Percentiles rank a stretch among this genome's conserved stretches.
Evolutionary conservation across 2,797 vertebrate genomes (phyloP).

Genomic region (Brotula barbata): DNA sequence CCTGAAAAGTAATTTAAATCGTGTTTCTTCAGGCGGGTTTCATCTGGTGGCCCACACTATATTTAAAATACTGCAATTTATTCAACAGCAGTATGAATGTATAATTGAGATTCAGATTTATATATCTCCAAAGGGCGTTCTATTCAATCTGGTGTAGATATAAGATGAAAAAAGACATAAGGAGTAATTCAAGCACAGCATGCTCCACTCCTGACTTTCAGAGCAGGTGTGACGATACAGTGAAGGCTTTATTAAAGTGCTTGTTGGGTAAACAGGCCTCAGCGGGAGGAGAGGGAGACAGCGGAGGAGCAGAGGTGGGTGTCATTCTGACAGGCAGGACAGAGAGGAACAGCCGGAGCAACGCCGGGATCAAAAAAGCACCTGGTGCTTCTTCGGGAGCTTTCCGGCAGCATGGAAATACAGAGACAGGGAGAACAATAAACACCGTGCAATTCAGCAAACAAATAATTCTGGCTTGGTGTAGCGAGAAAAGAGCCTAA

Average conservation of each 20-base stretch:
- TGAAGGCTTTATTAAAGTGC: slow-evolving; percentile 56
- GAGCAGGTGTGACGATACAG: slow-evolving; percentile 52
- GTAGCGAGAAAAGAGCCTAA: slow-evolving; percentile 42
- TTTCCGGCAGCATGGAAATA: slow-evolving; percentile 41
- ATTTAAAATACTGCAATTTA: slow-evolving; percentile 28
- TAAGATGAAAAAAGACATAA: slow-evolving; percentile 14
- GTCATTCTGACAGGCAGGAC: slow-evolving; percentile 58
- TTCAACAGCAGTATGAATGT: slow-evolving; percentile 32
- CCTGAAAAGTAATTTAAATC: neutral
- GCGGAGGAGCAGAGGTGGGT: slow-evolving; percentile 50
- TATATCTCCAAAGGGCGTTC: slow-evolving; percentile 34
- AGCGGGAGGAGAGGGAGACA: slow-evolving; percentile 30
- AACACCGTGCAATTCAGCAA: slow-evolving; percentile 35
- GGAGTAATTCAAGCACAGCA: slow-evolving; percentile 35
- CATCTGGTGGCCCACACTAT: slow-evolving; percentile 3
- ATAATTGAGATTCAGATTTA: slow-evolving; percentile 42
- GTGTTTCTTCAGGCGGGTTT: slow-evolving; percentile 14
- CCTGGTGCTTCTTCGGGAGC: slow-evolving; percentile 59
- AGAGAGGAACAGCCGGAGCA: slow-evolving; percentile 47
- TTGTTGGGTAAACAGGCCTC: slow-evolving; percentile 58
- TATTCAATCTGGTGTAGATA: slow-evolving; percentile 40
- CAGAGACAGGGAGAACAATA: slow-evolving; percentile 38
- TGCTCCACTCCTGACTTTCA: slow-evolving; percentile 27
- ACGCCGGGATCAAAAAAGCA: slow-evolving; percentile 52
- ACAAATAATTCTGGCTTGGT: slow-evolving; percentile 38